Base-by-base conservation (phyloP, 2,113 vertebrate genomes). In the Myotis lucifugus region DNA sequence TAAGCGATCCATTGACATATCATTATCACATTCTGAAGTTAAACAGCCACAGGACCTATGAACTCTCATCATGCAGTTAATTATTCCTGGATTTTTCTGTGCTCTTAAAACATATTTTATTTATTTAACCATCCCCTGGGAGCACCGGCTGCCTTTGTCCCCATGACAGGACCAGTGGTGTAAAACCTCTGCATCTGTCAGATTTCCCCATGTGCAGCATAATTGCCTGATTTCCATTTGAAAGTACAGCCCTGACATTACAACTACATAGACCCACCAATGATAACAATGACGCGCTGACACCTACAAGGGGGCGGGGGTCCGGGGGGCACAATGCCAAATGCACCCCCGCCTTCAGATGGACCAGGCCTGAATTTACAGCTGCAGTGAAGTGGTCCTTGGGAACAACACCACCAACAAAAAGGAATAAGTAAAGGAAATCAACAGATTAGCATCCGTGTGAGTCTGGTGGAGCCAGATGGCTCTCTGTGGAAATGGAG, bases 201-300 rank as follows among this genome's bases (percentile, higher is more conserved):
- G 97, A 96, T 97, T 97, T 97, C 98, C 98, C 97, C 97, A 95
- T 96, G 98, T 96, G 97, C 96, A 97, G 77, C 97, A 95, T 98
- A 98, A 98, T 98, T 98, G 98, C 98, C 98, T 98, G 91, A 98
- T 98, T 98, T 98, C 98, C 98, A 98, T 98, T 96, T 98, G 98
- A 98, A 98, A 98, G 98, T 98, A 93, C 96, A 96, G 98, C 97
- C 95, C 98, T 98, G 98, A 98, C 98, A 95, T 97, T 97, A 97
- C 97, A 97, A 97, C 95, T 88, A 93, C 97, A 97, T 89, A 97
- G 97, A 96, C 96, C 93, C 97, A 97, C 98, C 97, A 97, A 48
- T 77, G 98, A 94, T 97, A 97, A 98, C 97, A 98, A 98, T 98
- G 97, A 96, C 96, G 97, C 93, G 95, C 98, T 98, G 98, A 98